Evolutionary conservation across 2,113 vertebrate genomes (phyloP).

Genomic region (Mesocricetus auratus): DNA sequence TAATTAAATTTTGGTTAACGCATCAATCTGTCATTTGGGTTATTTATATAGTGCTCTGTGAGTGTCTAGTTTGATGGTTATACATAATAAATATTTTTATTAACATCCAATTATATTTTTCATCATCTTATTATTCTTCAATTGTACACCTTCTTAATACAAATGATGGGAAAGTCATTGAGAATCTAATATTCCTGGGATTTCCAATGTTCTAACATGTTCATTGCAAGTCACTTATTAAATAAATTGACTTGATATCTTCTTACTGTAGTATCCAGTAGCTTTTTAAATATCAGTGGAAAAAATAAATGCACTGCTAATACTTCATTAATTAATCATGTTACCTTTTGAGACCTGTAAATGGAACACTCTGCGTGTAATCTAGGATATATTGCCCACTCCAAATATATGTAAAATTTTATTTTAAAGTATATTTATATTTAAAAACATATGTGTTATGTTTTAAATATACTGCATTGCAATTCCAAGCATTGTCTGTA

Average conservation of each 20-base stretch:
- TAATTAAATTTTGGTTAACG: conserved; percentile 13
- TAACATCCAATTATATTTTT: neutral
- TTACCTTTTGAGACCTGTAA: neutral
- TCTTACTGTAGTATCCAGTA: conserved; percentile 33
- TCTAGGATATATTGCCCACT: neutral
- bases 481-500: conserved; percentile 17
- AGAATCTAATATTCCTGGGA: conserved; percentile 10
- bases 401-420: neutral
- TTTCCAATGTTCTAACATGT: conserved; percentile 39
- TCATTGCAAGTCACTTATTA: conserved; percentile 62
- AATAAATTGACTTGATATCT: conserved; percentile 74
- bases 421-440: conserved; percentile 22
- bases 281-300: conserved; percentile 56
- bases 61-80: conserved; percentile 11
- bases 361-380: neutral
- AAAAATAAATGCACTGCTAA: neutral
- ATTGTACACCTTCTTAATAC: conserved; percentile 11
- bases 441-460: neutral
- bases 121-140: conserved; percentile 37
- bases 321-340: conserved; percentile 15
- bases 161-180: neutral
- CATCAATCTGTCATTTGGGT: neutral
- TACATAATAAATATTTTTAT: conserved; percentile 11
- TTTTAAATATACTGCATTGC: conserved; percentile 32
- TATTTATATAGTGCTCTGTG: neutral